Evolutionary conservation across 2,113 vertebrate species (phyloP).

Genomic region (Stegostoma tigrinum): DNA sequence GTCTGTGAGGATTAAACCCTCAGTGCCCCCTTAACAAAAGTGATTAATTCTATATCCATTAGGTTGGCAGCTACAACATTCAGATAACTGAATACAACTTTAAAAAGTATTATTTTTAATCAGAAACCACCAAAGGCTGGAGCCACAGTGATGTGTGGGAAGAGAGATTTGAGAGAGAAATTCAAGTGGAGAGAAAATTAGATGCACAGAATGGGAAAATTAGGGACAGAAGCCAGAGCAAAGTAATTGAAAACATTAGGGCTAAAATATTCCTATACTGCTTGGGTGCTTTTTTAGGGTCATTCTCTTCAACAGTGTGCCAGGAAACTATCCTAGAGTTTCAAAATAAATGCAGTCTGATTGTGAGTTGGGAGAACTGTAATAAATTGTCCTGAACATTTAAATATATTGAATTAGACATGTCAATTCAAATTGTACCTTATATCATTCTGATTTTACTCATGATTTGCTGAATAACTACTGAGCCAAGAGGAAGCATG

Average conservation of each 20-base stretch:
- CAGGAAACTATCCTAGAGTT: background rate
- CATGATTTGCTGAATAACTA: background rate
- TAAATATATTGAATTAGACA: background rate
- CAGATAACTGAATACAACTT: background rate
- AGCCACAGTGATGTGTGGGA: background rate
- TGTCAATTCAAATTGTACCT: background rate
- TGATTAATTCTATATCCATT: background rate
- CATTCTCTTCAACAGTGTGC: background rate
- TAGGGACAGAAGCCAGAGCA: background rate
- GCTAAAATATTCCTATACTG: background rate
- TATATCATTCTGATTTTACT: background rate
- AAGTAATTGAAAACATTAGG: background rate
- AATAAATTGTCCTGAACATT: background rate
- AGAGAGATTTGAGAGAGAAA: background rate
- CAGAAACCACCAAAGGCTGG: background rate
- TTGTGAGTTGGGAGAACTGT: conserved; percentile 13
- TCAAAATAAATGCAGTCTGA: background rate
- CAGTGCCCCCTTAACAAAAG: background rate
- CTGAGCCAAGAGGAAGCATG: conserved; percentile 13
- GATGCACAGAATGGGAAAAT: background rate
- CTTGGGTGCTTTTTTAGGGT: background rate
- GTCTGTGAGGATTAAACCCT: background rate
- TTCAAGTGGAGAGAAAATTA: background rate
- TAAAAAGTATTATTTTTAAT: background rate
- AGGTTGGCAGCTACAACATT: background rate